phyloP scores from a whole-genome alignment of 2,113 vertebrate species.

The Naja naja region DNA sequence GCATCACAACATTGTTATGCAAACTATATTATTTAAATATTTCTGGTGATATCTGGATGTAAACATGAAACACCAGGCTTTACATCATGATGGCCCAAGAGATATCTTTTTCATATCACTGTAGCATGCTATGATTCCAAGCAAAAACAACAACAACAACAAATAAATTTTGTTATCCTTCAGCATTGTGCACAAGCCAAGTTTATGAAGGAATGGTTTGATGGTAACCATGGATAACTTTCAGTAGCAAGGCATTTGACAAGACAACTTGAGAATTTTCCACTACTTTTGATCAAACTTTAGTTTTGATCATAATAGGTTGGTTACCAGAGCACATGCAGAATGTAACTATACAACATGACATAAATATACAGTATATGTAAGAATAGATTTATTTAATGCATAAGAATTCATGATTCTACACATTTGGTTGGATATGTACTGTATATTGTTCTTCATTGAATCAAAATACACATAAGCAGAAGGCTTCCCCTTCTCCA shows the following conservation, averaged over 20 bases:
- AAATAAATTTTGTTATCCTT: background rate
- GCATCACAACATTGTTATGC: background rate
- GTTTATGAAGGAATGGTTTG: background rate
- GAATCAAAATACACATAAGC: background rate
- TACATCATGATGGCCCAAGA: background rate
- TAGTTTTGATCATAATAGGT: background rate
- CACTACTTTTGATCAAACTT: background rate
- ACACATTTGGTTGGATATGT: background rate
- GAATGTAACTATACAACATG: background rate
- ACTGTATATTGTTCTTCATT: background rate
- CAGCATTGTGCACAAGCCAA: background rate
- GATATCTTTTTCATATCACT: background rate
- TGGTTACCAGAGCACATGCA: background rate
- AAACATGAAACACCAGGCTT: background rate
- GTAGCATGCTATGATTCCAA: background rate
- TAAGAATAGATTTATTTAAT: background rate
- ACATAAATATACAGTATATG: background rate
- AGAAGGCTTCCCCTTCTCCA: background rate
- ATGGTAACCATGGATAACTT: background rate
- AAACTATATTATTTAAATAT: background rate
- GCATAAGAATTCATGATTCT: background rate
- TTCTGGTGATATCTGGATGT: background rate
- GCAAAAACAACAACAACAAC: background rate
- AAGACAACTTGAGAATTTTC: background rate
- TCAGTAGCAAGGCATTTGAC: background rate